phyloP scores from a whole-genome alignment of 2,888 invertebrate species.

The Chorisops tibialis region DNA sequence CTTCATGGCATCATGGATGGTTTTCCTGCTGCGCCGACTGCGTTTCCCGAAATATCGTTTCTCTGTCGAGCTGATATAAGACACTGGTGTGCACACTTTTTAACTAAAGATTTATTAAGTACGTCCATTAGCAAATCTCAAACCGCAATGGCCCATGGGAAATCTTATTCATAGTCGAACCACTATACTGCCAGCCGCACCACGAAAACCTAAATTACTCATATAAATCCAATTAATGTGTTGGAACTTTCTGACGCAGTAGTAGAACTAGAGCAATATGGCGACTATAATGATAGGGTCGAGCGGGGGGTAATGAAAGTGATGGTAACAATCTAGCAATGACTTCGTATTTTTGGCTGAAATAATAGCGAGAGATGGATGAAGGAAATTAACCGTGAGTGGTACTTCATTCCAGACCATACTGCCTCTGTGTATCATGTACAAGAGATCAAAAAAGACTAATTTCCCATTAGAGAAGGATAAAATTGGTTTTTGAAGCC shows the following conservation, averaged over 20 bases:
- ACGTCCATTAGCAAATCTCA: constrained; percentile 9
- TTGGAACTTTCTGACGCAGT: constrained; percentile 7
- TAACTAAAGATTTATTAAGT: constrained; percentile 12
- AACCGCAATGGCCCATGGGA: not conserved
- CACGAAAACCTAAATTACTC: constrained; percentile 1
- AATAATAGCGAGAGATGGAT: not conserved
- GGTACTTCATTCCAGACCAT: constrained; percentile 5
- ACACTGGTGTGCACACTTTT: not conserved
- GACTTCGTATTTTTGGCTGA: not conserved
- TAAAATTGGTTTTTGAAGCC: not conserved
- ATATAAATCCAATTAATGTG: constrained; percentile 14
- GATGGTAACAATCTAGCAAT: no score
- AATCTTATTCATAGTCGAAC: not conserved
- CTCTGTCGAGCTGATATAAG: no score
- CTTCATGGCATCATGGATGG: no score
- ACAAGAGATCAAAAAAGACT: not conserved
- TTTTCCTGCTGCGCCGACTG: no score
- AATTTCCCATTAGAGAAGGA: constrained; percentile 12
- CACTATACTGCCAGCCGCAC: no score
- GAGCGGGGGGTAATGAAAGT: not conserved
- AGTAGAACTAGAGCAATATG: not conserved
- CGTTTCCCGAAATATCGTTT: no score
- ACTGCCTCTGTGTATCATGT: no score
- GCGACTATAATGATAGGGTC: not conserved
- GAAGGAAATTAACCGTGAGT: constrained; percentile 3